These are phyloP conservation scores for Catalaphyllia jardinei DNA, from an alignment of 64 coral and sea anemone genomes.

Conservation along the genomic window DNA sequence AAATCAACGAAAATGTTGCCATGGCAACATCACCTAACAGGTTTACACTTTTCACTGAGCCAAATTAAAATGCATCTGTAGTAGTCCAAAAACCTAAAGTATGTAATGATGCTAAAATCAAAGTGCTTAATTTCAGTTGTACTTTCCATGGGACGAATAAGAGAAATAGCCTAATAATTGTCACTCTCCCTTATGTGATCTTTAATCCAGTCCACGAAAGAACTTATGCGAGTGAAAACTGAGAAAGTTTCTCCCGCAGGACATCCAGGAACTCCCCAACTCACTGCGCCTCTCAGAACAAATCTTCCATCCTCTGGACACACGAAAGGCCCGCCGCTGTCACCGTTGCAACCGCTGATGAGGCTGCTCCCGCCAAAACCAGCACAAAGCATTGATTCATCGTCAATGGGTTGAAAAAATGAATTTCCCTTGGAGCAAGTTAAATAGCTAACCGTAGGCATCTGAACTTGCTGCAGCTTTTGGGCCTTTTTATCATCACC, in stretches of 20 bases:
- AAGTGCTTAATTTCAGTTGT: too few species aligned
- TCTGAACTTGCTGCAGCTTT: slow-evolving; percentile 50
- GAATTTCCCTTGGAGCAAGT: slow-evolving; percentile 72
- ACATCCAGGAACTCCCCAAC: slow-evolving; percentile 70
- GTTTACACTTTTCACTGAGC: too few species aligned
- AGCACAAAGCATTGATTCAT: slow-evolving; percentile 76
- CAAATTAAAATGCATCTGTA: too few species aligned
- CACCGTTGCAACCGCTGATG: slow-evolving; percentile 81
- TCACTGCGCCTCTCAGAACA: slow-evolving; percentile 68
- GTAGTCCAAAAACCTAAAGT: too few species aligned
- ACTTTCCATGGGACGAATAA: not conserved
- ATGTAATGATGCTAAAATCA: too few species aligned
- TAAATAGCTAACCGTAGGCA: slow-evolving; percentile 60
- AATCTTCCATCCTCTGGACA: slow-evolving; percentile 50
- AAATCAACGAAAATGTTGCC: too few species aligned
- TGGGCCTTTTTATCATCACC: not conserved
- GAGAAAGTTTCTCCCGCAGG: slow-evolving; percentile 46
- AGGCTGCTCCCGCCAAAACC: slow-evolving; percentile 47
- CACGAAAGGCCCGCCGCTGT: slow-evolving; percentile 79
- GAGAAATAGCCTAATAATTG: slow-evolving; percentile 12
- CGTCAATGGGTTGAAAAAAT: slow-evolving; percentile 65
- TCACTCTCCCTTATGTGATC: slow-evolving; percentile 34
- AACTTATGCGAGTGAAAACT: slow-evolving; percentile 64
- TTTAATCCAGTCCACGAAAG: slow-evolving; percentile 60
- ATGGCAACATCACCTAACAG: too few species aligned